Conservation (phyloP, 2,888 invertebrate species). For the Stegophylla sp. region DNA sequence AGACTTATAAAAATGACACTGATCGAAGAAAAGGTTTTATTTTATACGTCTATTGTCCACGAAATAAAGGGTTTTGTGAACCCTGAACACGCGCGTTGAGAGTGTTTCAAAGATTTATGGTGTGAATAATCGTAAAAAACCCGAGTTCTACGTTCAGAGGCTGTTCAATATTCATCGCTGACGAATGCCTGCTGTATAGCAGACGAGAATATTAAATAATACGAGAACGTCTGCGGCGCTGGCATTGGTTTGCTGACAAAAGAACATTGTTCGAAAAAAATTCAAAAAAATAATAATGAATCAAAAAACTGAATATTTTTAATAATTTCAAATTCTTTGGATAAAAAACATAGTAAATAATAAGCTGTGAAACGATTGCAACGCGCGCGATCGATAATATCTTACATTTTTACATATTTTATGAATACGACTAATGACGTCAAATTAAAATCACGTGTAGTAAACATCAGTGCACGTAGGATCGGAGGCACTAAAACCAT, state of each 20-base stretch:
- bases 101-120: constrained; percentile 37
- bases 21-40: constrained; percentile 29
- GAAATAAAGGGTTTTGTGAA: constrained; percentile 34
- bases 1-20: not conserved
- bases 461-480: too few relatives aligned
- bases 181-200: constrained; percentile 10
- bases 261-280: constrained; percentile 39
- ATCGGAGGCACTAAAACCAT: too few relatives aligned
- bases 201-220: constrained; percentile 49
- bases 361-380: constrained; percentile 6
- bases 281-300: constrained; percentile 15
- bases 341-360: constrained; percentile 1
- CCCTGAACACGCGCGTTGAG: constrained; percentile 37
- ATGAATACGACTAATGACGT: not conserved
- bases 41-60: constrained; percentile 5
- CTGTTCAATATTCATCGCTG: constrained; percentile 52
- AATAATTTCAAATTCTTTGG: not conserved
- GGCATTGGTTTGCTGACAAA: constrained; percentile 49
- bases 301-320: constrained; percentile 20
- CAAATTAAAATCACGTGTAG: too few relatives aligned
- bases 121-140: constrained; percentile 51
- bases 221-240: constrained; percentile 8
- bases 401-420: too few relatives aligned
- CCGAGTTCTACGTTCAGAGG: constrained; percentile 1
- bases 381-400: not conserved